Evolutionary conservation across 2,888 invertebrate genomes (phyloP).

Genomic region (Polymixis flavicincta): DNA sequence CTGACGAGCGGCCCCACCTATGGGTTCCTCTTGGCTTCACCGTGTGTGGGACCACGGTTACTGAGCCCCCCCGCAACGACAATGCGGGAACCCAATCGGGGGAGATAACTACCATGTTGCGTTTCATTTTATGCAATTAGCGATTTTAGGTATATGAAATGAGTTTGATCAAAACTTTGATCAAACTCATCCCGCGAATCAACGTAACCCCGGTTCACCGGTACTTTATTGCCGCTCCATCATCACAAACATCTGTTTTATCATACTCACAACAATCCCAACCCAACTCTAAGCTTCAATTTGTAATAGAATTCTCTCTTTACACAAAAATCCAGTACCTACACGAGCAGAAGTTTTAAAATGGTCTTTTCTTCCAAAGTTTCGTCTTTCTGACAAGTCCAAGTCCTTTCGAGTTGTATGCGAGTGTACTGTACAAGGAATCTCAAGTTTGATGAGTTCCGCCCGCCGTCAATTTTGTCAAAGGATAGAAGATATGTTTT

Average conservation of each 20-base stretch:
- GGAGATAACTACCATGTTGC: too few species aligned
- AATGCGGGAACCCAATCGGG: too few species aligned
- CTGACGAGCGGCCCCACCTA: too few species aligned
- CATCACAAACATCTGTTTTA: background rate
- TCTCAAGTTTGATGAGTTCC: slow-evolving; percentile 79
- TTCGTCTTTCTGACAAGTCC: slow-evolving; percentile 15
- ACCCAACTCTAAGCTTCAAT: slow-evolving; percentile 18
- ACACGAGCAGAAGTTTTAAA: slow-evolving; percentile 46
- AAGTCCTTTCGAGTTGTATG: slow-evolving; percentile 20
- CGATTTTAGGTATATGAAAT: too few species aligned
- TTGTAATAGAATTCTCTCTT: slow-evolving; percentile 27
- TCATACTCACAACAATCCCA: background rate
- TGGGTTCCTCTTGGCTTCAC: too few species aligned
- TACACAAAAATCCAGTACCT: slow-evolving; percentile 21
- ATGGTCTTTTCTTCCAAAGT: slow-evolving; percentile 40
- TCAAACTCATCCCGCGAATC: too few species aligned
- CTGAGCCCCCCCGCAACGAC: too few species aligned
- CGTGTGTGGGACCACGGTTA: too few species aligned
- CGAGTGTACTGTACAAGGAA: slow-evolving; percentile 70
- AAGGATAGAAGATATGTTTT: slow-evolving; percentile 44
- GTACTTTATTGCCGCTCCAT: background rate
- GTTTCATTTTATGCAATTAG: too few species aligned
- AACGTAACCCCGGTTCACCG: too few species aligned
- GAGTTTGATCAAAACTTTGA: too few species aligned
- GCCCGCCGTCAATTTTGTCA: slow-evolving; percentile 63